These are phyloP conservation scores for Syngnathoides biaculeatus DNA, from an alignment of 2,113 vertebrate genomes.

Conservation along the genomic window DNA sequence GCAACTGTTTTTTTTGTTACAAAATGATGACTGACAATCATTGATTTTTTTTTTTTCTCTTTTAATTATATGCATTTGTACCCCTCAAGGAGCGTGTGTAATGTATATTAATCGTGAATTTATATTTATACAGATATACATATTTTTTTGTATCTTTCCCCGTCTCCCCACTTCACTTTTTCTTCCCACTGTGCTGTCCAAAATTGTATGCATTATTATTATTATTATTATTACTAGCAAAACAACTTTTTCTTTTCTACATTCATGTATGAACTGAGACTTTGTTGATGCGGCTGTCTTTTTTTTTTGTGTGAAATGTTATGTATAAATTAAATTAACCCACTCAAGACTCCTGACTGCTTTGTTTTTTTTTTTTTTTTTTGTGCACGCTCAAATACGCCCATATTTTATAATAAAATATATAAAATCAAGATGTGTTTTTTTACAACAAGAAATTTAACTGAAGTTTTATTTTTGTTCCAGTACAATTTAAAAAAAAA, in stretches of 20 bases:
- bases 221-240: constrained; percentile 5
- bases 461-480: no score
- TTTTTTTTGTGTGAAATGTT: constrained; percentile 78
- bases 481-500: no score
- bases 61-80: constrained; percentile 69
- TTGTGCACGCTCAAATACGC: not conserved
- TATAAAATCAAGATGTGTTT: not conserved
- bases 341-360: constrained; percentile 70
- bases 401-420: not conserved
- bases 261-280: constrained; percentile 85
- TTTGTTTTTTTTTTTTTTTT: constrained; percentile 72
- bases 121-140: constrained; percentile 81
- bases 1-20: constrained; percentile 47
- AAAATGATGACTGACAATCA: constrained; percentile 75
- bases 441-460: not conserved
- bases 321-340: constrained; percentile 92
- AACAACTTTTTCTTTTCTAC: constrained; percentile 87
- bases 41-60: constrained; percentile 50
- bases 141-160: constrained; percentile 75
- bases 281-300: constrained; percentile 82
- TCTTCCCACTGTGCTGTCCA: constrained; percentile 58
- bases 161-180: constrained; percentile 15
- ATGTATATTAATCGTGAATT: constrained; percentile 75
- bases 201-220: constrained; percentile 76
- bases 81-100: constrained; percentile 53